Evolutionary conservation across 2,797 vertebrate species (phyloP), one percentile per base, ranked within the genome.

Genomic region (Babyrousa celebensis): DNA sequence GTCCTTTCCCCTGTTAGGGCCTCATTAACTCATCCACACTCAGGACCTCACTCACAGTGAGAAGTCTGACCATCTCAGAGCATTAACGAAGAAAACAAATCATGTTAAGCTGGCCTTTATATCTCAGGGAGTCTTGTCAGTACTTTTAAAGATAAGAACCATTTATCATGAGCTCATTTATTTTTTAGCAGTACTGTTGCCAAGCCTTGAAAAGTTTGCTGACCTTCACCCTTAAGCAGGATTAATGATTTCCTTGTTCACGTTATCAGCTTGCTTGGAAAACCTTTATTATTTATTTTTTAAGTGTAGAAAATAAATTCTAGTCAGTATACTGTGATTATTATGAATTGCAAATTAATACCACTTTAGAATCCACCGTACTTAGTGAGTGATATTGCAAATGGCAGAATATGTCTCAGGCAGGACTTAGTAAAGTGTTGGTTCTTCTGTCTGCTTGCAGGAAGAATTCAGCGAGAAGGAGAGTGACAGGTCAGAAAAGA

Each of bases 81-180:
- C 25, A 36, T 63, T 79, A 65, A 43, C 68, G 78, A 92, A 77
- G 36, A 62, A 87, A 95, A 91, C 2, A 65, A 82, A 62, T 82
- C 71, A 71, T 89, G 12, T 25, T 79, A 75, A 89, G 18, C 60
- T 84, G 25, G 18, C 4, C 67, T 96, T 77, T 29, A 29, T 84
- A 82, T 68, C 36, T 94, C 23, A 89, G 8, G 32, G 48, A 95
- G 63, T 40, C 79, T 52, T 84, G 18, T 78, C 67, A 97, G 67
- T 86, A 78, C 36, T 93, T 91, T 95, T 75, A 87, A 86, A 93
- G 74, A 89, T 89, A 95, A 77, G n/a, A 92, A 78, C 80, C 54
- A 85, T 87, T 95, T 89, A 87, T 87, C 83, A 87, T 43, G 79
- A 92, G 56, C 40, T 93, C 79, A 86, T 93, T 95, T 93, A 80